phyloP scores from a whole-genome alignment of 2,888 invertebrate genomes.

The Cantharis lateralis region DNA sequence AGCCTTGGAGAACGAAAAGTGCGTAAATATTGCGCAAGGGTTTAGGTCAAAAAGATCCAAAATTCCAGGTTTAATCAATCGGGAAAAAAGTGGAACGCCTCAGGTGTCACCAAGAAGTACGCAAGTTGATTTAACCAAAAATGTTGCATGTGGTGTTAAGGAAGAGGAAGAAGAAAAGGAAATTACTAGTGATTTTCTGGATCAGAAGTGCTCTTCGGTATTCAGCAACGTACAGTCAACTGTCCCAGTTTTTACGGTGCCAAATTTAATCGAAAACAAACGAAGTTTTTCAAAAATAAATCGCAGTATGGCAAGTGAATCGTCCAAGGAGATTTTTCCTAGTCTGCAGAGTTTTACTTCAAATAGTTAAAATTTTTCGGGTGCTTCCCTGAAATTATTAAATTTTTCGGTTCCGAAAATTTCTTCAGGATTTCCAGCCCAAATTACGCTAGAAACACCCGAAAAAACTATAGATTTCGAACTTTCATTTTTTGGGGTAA shows the following conservation, averaged over 20 bases:
- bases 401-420: background rate
- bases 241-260: too few relatives aligned
- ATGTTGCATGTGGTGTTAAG: background rate
- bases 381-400: background rate
- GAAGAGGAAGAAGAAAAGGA: background rate
- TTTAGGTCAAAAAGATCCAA: background rate
- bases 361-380: background rate
- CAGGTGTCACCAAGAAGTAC: too few relatives aligned
- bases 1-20: background rate
- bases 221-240: background rate
- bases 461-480: too few relatives aligned
- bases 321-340: background rate
- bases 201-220: background rate
- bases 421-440: too few relatives aligned
- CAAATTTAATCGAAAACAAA: background rate
- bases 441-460: too few relatives aligned
- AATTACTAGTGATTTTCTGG: background rate
- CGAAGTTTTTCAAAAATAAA: background rate
- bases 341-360: background rate
- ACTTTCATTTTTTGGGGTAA: too few relatives aligned
- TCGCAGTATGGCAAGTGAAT: background rate
- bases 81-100: too few relatives aligned
- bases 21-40: too few relatives aligned
- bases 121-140: background rate
- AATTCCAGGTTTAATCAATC: background rate